Conservation (phyloP, 2,797 vertebrate genomes). For the Channa striata region DNA sequence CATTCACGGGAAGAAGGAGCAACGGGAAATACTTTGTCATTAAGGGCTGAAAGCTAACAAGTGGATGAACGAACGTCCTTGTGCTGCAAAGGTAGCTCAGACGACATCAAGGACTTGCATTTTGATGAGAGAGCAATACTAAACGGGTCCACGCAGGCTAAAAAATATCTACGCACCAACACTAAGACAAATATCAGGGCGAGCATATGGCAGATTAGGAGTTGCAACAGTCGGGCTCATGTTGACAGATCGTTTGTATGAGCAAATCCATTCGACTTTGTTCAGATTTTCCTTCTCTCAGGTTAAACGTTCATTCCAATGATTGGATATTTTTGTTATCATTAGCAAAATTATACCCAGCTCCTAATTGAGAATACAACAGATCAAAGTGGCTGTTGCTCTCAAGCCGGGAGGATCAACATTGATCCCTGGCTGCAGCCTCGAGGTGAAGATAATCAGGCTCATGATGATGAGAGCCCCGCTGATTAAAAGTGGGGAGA, state of each 20-base stretch:
- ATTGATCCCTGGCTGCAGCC: conserved; percentile 45
- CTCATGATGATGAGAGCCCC: conserved; percentile 1
- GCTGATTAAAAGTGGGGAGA: conserved; percentile 8
- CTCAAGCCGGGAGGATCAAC: conserved; percentile 45
- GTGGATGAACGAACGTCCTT: neutral
- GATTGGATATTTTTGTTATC: conserved; percentile 30
- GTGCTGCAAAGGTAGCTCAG: neutral
- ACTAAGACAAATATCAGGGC: neutral
- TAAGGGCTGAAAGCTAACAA: neutral
- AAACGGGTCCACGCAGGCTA: neutral
- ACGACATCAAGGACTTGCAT: conserved; percentile 18
- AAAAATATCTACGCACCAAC: neutral
- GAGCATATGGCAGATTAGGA: neutral
- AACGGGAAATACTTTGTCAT: neutral
- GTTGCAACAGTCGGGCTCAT: neutral
- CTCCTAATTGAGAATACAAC: neutral
- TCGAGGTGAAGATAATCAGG: conserved; percentile 33
- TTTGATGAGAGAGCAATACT: neutral
- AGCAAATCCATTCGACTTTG: conserved; percentile 1
- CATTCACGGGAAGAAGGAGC: conserved; percentile 6
- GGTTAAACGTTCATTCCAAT: conserved; percentile 1
- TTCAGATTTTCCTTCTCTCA: neutral
- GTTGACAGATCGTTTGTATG: neutral
- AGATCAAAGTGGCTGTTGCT: conserved; percentile 38
- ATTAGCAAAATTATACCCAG: conserved; percentile 25